These are phyloP conservation scores for Myotis lucifugus DNA, from an alignment of 2,113 vertebrate genomes.

Conservation along the genomic window DNA sequence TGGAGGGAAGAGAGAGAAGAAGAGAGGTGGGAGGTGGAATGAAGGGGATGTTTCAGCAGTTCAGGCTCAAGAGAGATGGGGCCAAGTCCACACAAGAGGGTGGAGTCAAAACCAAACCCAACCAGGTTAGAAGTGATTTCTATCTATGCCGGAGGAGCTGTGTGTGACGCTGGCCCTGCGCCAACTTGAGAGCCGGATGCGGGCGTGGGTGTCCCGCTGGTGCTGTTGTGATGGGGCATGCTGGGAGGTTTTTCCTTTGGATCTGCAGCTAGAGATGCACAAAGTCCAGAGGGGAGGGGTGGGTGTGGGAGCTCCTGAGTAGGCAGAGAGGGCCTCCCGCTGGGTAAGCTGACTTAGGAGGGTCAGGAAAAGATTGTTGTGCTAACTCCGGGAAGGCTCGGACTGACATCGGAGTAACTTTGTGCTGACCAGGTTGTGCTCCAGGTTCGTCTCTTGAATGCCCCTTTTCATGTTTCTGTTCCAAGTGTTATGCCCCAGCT, in stretches of 20 bases:
- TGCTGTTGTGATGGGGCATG: neutral
- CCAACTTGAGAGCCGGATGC: neutral
- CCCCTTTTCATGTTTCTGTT: neutral
- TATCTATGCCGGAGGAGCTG: fast-evolving
- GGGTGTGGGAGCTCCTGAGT: neutral
- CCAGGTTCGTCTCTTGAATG: neutral
- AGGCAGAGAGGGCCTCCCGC: neutral
- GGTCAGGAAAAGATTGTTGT: neutral
- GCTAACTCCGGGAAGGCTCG: neutral
- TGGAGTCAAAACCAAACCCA: neutral
- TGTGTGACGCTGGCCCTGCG: neutral
- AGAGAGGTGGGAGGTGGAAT: neutral
- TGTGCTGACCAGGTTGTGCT: neutral
- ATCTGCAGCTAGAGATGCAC: neutral
- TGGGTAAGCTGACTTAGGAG: neutral
- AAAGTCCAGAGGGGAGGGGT: neutral
- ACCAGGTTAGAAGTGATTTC: neutral
- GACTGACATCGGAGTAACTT: neutral
- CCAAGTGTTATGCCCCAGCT: neutral
- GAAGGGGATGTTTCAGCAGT: neutral
- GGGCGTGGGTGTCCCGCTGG: neutral
- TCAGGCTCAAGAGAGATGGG: neutral
- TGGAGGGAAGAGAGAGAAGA: neutral
- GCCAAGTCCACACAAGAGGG: neutral
- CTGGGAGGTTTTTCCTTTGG: neutral